Evolutionary conservation across 2,888 invertebrate genomes (phyloP), one percentile per base, ranked within the genome.

Genomic region (Andrena dorsata): DNA sequence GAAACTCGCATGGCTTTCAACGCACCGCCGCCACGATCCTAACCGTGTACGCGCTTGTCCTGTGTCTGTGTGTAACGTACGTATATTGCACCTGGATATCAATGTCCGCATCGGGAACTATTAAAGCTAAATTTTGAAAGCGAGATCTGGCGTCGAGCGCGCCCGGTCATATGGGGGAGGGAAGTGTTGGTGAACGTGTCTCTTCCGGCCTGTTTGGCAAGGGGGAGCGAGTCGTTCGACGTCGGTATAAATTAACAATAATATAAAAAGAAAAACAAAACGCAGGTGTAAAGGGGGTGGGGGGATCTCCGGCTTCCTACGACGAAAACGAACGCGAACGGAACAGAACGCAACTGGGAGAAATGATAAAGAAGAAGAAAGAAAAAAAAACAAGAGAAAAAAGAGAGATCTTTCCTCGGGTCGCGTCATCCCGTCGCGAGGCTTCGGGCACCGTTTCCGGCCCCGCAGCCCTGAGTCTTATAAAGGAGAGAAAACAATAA

Each of bases 61-160:
- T 79, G 76, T 85, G 90, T 85, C 81, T 82, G 83, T 84, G 77
- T 70, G 83, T 85, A 81, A 82, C 63, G 88, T 89, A n/a, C 58
- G 87, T 88, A 23, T 56, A 90, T 90, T 90, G 90, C 90, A 90
- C 90, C 89, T 88, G 87, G 41, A 41, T 86, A 82, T 89, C 82
- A 76, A 85, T 86, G 83, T 87, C 68, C 81, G 87, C 81, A 82
- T 77, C 76, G 80, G 75, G 71, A 78, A 32, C 71, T 82, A 70
- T 86, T 87, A 90, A 90, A 90, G 87, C 87, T 90, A 85, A 89
- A 89, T 89, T 90, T 90, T 85, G 86, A 89, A 86, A 85, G 75
- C 82, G 83, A 86, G 86, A 86, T 88, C 80, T 73, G 47, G 76
- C 51, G 49, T 53, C 60, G 65, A 68, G 26, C 51, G 49, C 32